These are phyloP conservation scores for Porites australiensis DNA, from an alignment of 64 coral and sea anemone species.

Conservation along the genomic window DNA sequence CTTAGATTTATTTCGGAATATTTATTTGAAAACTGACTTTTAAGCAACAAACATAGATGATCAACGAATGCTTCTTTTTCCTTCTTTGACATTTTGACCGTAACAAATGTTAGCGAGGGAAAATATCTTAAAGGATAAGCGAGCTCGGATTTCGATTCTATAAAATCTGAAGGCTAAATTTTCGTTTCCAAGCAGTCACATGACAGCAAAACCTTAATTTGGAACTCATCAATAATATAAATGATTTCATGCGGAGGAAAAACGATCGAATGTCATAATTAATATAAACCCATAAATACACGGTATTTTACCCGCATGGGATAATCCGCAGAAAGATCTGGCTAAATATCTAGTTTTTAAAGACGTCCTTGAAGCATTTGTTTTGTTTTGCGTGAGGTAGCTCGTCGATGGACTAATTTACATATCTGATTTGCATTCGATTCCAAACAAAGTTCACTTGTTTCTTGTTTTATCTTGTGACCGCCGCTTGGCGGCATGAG, in stretches of 20 bases:
- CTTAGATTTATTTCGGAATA: too few relatives aligned
- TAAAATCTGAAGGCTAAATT: neutral
- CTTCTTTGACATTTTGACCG: neutral
- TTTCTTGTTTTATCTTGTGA: conserved; percentile 1
- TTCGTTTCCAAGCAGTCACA: neutral
- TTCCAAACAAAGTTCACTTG: conserved; percentile 4
- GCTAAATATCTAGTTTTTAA: neutral
- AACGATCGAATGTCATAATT: neutral
- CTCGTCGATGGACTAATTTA: neutral
- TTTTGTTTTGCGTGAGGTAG: neutral
- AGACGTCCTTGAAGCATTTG: neutral
- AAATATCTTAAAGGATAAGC: neutral
- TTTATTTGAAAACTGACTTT: neutral
- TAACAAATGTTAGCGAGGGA: neutral
- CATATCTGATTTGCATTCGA: conserved; percentile 52
- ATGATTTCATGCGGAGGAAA: neutral
- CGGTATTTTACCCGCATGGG: neutral
- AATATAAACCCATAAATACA: neutral
- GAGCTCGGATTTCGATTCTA: neutral
- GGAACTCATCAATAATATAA: conserved; percentile 10
- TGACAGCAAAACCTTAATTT: neutral
- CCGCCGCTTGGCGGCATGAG: neutral
- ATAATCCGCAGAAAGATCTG: neutral
- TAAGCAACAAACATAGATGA: neutral
- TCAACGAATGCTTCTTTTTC: neutral